A percentile compares a stretch with the other conserved stretches of the same genome.
These are phyloP conservation scores for Anableps anableps DNA, from an alignment of 2,797 vertebrate genomes.

Conservation along the genomic window DNA sequence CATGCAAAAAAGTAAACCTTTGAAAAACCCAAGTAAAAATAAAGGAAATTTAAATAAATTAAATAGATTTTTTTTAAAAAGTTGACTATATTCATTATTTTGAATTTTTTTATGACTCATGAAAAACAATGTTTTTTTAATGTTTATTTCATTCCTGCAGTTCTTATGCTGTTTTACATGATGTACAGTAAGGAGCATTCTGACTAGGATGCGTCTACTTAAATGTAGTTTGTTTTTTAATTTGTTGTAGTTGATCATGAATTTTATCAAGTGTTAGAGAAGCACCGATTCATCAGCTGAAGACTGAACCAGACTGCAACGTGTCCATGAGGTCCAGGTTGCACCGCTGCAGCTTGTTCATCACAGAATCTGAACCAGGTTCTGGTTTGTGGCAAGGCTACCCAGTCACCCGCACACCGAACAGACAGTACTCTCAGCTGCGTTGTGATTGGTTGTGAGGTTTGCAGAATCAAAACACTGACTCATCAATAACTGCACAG, in stretches of 20 bases:
- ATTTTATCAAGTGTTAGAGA: neutral
- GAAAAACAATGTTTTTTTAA: neutral
- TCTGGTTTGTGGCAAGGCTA: neutral
- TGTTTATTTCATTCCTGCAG: constrained; percentile 2
- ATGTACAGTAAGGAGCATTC: neutral
- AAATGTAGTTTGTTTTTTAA: neutral
- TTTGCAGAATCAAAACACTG: no score
- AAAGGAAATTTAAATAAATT: neutral
- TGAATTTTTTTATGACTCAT: neutral
- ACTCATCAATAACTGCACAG: no score
- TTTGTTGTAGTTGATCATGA: neutral
- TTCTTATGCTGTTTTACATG: constrained; percentile 1
- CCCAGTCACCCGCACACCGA: neutral
- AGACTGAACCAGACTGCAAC: no score
- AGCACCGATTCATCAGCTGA: neutral
- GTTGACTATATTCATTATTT: neutral
- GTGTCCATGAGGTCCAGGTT: neutral
- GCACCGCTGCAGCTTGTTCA: neutral
- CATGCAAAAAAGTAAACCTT: neutral
- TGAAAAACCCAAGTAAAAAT: neutral
- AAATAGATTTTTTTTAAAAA: neutral
- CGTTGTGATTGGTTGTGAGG: neutral
- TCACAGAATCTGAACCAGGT: neutral
- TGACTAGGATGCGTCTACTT: neutral
- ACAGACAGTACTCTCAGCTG: neutral